Base-by-base conservation (phyloP, 1,140 invertebrate genomes). In the Drosophila serrata region DNA sequence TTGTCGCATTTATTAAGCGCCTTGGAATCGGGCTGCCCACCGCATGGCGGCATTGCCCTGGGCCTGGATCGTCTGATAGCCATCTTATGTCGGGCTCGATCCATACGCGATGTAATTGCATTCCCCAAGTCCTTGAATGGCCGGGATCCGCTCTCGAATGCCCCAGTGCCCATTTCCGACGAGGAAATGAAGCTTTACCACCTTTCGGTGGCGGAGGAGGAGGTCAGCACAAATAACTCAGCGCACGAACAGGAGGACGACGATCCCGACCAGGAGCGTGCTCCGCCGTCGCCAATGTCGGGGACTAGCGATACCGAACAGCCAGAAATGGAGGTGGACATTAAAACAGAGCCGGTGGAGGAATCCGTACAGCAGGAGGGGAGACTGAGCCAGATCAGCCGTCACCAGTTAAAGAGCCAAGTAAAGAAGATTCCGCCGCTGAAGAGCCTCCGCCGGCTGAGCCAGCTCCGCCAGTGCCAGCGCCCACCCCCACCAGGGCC, bases 41-140 rank as follows among this genome's bases (percentile, higher is more conserved):
- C 99, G 22, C 99, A 99, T 94, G 99, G 97, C n/a, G 99, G 99
- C 8, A 99, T 99, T 90, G 99, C 99, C 12, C 92, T 99, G 69
- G 97, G 98, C 33, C 93, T 99, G 49, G 98, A 99, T 93, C 94
- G 98, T 43, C 93, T 99, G 5, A 94, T 99, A 35, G 94, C 96
- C 1, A 94, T 98, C 68, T 92, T 98, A n/a, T 97, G 96, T 88
- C 94, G 95, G 45, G 93, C 96, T 0, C 92, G 95, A 12, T 97
- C 95, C 79, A 99, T 99, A 88, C 95, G 97, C 82, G 98, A 99
- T 93, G 98, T 99, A 0, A 99, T 99, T 82, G 99, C 99, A 60
- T 99, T 99, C 94, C 99, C 99, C 6, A 99, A 99, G 94, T 96
- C 96, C 5, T 94, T 96, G 62, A 96, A 98, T 80, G 98, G 98